Evolutionary conservation across 2,888 invertebrate genomes (phyloP).

Genomic region (Theodoxus fluviatilis): DNA sequence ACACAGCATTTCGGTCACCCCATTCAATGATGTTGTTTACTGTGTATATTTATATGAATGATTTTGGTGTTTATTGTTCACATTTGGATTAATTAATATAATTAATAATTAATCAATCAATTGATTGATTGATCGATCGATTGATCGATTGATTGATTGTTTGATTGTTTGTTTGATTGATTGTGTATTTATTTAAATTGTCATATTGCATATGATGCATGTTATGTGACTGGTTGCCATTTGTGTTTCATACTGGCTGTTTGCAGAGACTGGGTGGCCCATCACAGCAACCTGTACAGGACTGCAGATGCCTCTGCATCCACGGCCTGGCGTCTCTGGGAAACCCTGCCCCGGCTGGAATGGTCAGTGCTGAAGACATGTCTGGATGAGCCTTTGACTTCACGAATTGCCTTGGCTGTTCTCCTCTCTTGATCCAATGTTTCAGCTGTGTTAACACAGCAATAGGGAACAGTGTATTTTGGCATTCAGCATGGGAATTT

Average conservation of each 20-base stretch:
- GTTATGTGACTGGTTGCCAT: background rate
- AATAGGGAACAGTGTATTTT: no score
- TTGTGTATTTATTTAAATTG: background rate
- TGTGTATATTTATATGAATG: no score
- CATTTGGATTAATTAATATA: no score
- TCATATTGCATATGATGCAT: background rate
- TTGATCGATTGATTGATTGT: background rate
- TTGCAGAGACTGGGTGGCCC: slow-evolving; percentile 84
- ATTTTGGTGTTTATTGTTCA: no score
- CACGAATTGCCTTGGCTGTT: background rate
- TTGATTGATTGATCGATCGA: background rate
- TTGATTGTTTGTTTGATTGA: background rate
- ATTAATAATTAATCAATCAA: background rate
- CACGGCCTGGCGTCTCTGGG: slow-evolving; percentile 77
- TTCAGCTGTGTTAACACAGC: no score
- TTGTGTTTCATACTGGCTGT: background rate
- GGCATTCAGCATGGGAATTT: background rate
- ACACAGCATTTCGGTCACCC: no score
- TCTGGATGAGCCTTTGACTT: background rate
- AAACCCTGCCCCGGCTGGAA: slow-evolving; percentile 89
- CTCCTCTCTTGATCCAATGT: no score
- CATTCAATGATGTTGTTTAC: no score
- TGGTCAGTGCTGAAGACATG: slow-evolving; percentile 52
- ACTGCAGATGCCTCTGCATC: slow-evolving; percentile 73
- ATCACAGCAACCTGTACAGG: slow-evolving; percentile 86